Percentiles rank a stretch among this genome's conserved stretches.
Conservation (phyloP, 2,888 invertebrate genomes). For the Drosophila longiperda region DNA sequence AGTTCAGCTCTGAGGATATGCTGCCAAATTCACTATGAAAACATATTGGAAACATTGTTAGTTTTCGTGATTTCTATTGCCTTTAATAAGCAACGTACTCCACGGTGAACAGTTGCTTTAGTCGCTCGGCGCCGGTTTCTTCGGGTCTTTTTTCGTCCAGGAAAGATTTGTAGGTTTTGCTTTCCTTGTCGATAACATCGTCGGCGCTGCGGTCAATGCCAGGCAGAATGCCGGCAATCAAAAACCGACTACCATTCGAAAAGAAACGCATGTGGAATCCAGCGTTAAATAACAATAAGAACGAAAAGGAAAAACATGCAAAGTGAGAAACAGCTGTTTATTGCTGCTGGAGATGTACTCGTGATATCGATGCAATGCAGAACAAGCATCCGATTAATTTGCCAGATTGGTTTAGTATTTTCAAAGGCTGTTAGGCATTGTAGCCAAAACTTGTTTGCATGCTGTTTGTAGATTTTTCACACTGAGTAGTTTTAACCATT, state of each 20-base stretch:
- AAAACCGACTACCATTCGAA: conserved; percentile 57
- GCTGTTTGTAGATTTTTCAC: too few relatives aligned
- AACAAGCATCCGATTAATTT: neutral
- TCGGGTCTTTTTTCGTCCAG: conserved; percentile 59
- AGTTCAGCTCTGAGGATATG: conserved; percentile 87
- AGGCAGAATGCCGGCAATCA: conserved; percentile 78
- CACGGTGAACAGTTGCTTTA: conserved; percentile 82
- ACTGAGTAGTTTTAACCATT: neutral
- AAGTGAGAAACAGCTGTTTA: conserved; percentile 55
- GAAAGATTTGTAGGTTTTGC: conserved; percentile 80
- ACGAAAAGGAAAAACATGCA: conserved; percentile 29
- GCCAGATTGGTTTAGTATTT: neutral
- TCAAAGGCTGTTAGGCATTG: neutral
- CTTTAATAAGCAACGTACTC: conserved; percentile 71
- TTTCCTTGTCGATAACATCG: conserved; percentile 72
- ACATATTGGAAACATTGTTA: neutral
- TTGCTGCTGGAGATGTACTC: conserved; percentile 15
- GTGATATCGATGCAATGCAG: neutral
- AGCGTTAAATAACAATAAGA: conserved; percentile 60
- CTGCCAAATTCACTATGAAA: conserved; percentile 88
- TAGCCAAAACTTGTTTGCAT: too few relatives aligned
- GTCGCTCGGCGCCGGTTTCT: conserved; percentile 83
- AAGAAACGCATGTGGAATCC: conserved; percentile 66
- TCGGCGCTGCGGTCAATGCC: conserved; percentile 54
- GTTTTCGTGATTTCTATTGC: neutral